phyloP scores from a whole-genome alignment of 2,113 vertebrate genomes.

The Scomber colias region DNA sequence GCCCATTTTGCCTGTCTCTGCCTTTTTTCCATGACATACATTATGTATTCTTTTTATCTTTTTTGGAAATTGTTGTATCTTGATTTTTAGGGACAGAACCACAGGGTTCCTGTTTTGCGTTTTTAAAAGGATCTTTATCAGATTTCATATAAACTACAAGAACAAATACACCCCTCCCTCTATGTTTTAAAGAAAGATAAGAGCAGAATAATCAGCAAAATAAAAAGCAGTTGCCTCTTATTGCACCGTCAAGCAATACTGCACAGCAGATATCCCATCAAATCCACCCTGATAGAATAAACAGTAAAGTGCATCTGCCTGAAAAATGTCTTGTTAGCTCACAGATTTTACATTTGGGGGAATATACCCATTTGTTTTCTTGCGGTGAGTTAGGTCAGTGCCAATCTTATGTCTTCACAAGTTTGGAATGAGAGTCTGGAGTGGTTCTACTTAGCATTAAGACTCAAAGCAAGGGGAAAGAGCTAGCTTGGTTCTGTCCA shows the following conservation, averaged over 20 bases:
- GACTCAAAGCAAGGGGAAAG: no score
- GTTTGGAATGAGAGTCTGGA: no score
- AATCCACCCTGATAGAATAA: not conserved
- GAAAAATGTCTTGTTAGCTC: no score
- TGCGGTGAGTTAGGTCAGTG: no score
- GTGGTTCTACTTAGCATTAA: no score
- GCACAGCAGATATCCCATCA: not conserved
- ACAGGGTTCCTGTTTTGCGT: no score
- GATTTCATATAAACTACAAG: no score
- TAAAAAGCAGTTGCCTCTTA: not conserved
- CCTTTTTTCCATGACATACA: not conserved
- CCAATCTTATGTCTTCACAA: no score
- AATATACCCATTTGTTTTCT: no score
- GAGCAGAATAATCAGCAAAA: not conserved
- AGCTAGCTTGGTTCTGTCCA: no score
- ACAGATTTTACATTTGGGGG: no score
- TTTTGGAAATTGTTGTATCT: not conserved
- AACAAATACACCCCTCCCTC: not conserved
- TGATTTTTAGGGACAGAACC: not conserved
- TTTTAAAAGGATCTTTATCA: no score
- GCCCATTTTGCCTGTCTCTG: not conserved
- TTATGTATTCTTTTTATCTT: not conserved
- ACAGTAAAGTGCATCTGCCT: not conserved
- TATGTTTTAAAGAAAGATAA: constrained; percentile 20
- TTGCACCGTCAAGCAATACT: not conserved